Evolutionary conservation across 37 sponge, comb jelly and placozoan genomes (phyloP).

Genomic region (Crambe crambe): DNA sequence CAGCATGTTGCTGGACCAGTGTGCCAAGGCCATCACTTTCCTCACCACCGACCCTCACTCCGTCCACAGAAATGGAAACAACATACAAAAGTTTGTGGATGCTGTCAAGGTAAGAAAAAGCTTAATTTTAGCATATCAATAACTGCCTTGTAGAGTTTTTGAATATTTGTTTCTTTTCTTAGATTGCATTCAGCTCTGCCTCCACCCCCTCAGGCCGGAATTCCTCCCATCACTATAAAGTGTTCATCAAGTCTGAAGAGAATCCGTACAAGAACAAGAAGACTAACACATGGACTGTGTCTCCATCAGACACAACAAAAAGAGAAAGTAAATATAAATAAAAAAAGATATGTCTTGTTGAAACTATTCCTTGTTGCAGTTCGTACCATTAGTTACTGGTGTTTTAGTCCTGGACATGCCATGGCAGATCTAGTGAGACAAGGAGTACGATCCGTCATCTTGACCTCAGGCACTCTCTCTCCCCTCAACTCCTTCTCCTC

Average conservation of each 20-base stretch:
- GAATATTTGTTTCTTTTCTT: background rate
- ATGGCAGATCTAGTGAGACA: slow-evolving; percentile 77
- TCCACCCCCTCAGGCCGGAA: background rate
- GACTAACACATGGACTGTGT: slow-evolving; percentile 41
- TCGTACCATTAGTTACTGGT: slow-evolving; percentile 89
- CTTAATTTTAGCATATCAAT: too few species aligned
- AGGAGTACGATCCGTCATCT: slow-evolving; percentile 87
- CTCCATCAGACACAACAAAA: slow-evolving; percentile 6
- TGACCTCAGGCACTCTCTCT: slow-evolving; percentile 98
- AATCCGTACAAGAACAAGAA: slow-evolving; percentile 23
- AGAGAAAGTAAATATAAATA: slow-evolving; percentile 36
- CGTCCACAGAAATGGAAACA: slow-evolving; percentile 50
- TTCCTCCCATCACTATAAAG: slow-evolving; percentile 44
- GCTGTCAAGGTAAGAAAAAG: too few species aligned
- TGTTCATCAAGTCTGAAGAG: slow-evolving; percentile 53
- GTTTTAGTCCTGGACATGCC: slow-evolving; percentile 93
- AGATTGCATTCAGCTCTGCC: background rate
- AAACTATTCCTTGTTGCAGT: background rate
- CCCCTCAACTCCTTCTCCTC: slow-evolving; percentile 92
- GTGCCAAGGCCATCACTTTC: slow-evolving; percentile 54
- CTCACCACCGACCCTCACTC: slow-evolving; percentile 38
- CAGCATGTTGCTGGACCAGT: slow-evolving; percentile 52
- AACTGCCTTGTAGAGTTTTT: too few species aligned
- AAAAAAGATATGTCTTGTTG: background rate
- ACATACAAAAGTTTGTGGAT: slow-evolving; percentile 75